A percentile compares a stretch with the other conserved stretches of the same genome.
Conservation (phyloP, 1,140 invertebrate genomes). For the Acyrthosiphon pisum region DNA sequence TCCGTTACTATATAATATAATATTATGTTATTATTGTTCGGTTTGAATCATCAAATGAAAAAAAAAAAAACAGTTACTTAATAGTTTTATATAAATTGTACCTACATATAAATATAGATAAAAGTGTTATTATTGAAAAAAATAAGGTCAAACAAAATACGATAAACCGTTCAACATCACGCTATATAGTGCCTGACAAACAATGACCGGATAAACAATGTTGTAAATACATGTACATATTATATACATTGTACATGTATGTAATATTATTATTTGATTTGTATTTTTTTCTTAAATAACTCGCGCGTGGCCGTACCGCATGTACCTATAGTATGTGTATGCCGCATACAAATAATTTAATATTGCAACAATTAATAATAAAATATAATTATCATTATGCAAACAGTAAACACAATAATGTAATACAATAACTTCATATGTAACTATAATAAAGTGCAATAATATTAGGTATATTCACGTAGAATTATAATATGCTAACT, state of each 20-base stretch:
- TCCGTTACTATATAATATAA: neutral
- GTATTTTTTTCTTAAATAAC: neutral
- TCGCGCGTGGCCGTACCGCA: neutral
- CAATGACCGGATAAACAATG: neutral
- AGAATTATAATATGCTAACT: too few species aligned
- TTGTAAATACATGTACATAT: neutral
- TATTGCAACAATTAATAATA: neutral
- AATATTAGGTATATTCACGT: too few species aligned
- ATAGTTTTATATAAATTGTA: neutral
- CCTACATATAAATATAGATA: neutral
- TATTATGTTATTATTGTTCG: neutral
- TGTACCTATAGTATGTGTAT: neutral
- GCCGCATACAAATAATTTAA: neutral
- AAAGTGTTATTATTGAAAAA: neutral
- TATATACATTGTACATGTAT: too few species aligned
- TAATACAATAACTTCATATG: too few species aligned
- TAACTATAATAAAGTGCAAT: too few species aligned
- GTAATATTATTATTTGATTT: neutral
- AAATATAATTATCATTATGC: neutral
- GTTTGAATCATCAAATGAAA: neutral
- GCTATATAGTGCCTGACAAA: neutral
- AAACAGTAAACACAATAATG: too few species aligned
- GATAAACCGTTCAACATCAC: neutral
- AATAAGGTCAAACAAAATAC: neutral
- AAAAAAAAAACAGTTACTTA: neutral